Percentiles rank a stretch among this genome's conserved stretches.
Conservation (phyloP, 2,888 invertebrate genomes). For the Buathra laborator region DNA sequence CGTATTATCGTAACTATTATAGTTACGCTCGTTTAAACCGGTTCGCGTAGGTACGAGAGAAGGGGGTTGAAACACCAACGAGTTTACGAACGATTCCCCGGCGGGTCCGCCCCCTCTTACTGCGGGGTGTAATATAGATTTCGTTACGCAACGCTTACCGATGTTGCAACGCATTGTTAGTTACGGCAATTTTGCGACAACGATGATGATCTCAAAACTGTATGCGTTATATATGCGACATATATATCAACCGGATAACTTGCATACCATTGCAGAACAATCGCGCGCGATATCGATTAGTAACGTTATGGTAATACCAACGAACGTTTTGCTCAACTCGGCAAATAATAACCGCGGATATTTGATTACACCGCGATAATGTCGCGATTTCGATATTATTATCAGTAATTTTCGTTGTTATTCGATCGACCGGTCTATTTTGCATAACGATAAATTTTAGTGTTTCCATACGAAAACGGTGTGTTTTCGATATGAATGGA, state of each 20-base stretch:
- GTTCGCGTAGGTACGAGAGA: conserved; percentile 9
- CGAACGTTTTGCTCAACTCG: neutral
- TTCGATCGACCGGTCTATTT: neutral
- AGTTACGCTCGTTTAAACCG: conserved; percentile 65
- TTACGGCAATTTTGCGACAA: conserved; percentile 68
- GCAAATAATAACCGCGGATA: conserved; percentile 4
- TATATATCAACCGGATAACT: neutral
- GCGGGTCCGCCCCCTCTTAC: conserved; percentile 36
- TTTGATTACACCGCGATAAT: conserved; percentile 7
- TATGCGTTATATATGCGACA: neutral
- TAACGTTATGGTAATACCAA: neutral
- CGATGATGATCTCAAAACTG: conserved; percentile 63
- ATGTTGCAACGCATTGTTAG: conserved; percentile 70
- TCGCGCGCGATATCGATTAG: neutral
- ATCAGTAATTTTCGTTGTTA: neutral
- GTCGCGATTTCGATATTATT: neutral
- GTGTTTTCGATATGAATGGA: conserved; percentile 1
- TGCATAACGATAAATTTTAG: neutral
- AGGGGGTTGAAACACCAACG: conserved; percentile 43
- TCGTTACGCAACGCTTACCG: conserved; percentile 60
- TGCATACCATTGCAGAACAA: neutral
- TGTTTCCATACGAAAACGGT: neutral
- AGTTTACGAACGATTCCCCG: conserved; percentile 63
- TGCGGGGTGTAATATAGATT: conserved; percentile 48
- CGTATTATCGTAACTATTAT: conserved; percentile 57